These are phyloP conservation scores for Macaca mulatta DNA, from an alignment of 2,113 vertebrate species.

Conservation along the genomic window DNA sequence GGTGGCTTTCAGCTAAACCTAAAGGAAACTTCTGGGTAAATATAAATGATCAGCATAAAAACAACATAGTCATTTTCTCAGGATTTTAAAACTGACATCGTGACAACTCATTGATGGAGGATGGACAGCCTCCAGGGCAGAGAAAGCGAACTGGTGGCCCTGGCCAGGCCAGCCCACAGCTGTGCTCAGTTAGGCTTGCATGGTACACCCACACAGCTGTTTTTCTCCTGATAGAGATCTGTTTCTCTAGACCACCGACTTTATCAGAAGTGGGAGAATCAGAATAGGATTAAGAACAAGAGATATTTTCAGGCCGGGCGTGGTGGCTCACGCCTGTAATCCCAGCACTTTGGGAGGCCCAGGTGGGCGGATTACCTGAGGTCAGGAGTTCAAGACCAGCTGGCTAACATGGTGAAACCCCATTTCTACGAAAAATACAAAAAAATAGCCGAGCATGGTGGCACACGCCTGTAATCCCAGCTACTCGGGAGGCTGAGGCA, in stretches of 20 bases:
- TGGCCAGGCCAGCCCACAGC: not conserved
- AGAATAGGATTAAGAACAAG: not conserved
- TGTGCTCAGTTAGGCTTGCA: not conserved
- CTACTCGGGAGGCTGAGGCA: too few species aligned
- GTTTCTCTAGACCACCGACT: not conserved
- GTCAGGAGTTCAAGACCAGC: too few species aligned
- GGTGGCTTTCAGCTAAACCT: not conserved
- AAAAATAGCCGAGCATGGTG: too few species aligned
- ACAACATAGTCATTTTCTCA: not conserved
- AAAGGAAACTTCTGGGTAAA: not conserved
- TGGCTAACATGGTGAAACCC: too few species aligned
- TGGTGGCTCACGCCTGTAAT: too few species aligned
- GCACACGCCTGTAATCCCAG: too few species aligned
- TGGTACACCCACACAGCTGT: rapidly evolving
- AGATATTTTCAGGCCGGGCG: not conserved
- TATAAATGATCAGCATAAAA: not conserved
- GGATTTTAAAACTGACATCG: not conserved
- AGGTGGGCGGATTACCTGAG: too few species aligned
- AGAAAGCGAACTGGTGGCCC: not conserved
- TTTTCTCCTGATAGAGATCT: not conserved
- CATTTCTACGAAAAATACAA: too few species aligned
- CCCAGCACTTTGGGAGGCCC: too few species aligned
- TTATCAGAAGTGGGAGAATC: not conserved
- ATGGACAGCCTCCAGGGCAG: not conserved
- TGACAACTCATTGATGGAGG: not conserved